These are phyloP conservation scores for Lycophotia porphyrea DNA, from an alignment of 2,888 invertebrate genomes.

Conservation along the genomic window DNA sequence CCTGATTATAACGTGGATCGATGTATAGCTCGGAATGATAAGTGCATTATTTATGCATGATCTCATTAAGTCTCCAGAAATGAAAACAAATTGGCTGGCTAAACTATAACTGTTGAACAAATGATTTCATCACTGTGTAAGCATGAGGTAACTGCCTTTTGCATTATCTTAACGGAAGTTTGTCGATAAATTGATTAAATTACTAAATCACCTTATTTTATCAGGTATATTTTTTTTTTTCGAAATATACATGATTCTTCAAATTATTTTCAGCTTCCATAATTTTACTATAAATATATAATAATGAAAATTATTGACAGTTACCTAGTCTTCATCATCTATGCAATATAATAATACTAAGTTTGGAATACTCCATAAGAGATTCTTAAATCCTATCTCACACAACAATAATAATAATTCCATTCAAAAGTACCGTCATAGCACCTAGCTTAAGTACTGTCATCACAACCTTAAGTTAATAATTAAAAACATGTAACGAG, in stretches of 20 bases:
- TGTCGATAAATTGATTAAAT: constrained; percentile 1
- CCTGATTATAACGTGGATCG: background rate
- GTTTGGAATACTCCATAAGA: constrained; percentile 1
- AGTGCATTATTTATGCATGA: background rate
- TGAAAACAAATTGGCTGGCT: background rate
- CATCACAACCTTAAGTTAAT: constrained; percentile 62
- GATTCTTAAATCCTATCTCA: constrained; percentile 19
- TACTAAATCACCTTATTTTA: background rate
- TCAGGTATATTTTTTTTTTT: background rate
- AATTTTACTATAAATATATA: background rate
- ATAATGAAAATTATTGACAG: background rate
- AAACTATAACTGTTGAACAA: background rate
- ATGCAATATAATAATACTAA: constrained; percentile 17
- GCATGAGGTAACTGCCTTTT: constrained; percentile 34
- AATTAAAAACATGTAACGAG: constrained; percentile 18
- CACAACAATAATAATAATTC: background rate
- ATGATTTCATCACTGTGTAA: constrained; percentile 8
- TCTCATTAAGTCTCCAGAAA: background rate
- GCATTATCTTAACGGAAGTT: background rate
- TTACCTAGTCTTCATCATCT: background rate
- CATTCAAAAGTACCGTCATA: constrained; percentile 23
- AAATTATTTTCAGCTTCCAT: background rate
- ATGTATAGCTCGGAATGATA: background rate
- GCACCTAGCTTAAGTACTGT: constrained; percentile 55
- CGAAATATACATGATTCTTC: background rate